phyloP scores from a whole-genome alignment of 1,140 invertebrate genomes.

The Potamilus streckersoni region DNA sequence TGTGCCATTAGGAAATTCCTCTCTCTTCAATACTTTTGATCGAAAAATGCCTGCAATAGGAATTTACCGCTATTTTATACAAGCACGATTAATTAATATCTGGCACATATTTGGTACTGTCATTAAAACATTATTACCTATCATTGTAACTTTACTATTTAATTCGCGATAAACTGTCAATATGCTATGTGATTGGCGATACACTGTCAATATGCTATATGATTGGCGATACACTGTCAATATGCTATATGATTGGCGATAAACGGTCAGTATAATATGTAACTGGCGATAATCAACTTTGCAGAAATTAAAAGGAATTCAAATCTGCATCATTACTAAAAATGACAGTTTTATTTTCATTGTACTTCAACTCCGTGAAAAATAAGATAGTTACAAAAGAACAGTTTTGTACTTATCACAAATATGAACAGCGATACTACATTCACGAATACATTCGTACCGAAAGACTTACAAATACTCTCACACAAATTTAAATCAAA shows the following conservation, averaged over 20 bases:
- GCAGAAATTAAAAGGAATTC: no score
- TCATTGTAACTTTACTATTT: neutral
- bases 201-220: neutral
- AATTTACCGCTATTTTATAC: neutral
- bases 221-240: neutral
- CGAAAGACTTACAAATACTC: neutral
- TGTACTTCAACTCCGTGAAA: neutral
- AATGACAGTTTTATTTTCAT: neutral
- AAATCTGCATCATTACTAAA: no score
- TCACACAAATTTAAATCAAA: neutral
- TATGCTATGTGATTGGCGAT: neutral
- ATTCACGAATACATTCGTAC: neutral
- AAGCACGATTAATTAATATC: neutral
- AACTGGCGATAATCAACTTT: neutral
- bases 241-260: neutral
- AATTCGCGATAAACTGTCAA: neutral
- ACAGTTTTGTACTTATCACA: neutral
- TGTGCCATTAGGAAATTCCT: slow-evolving; percentile 10
- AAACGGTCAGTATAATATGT: neutral
- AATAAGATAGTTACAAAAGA: neutral
- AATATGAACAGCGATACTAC: neutral
- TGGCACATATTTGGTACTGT: neutral
- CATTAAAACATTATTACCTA: neutral
- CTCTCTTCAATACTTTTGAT: slow-evolving; percentile 16
- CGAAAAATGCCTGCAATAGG: slow-evolving; percentile 29